phyloP scores from a whole-genome alignment of 2,888 invertebrate species.

The Sisyra terminalis region DNA sequence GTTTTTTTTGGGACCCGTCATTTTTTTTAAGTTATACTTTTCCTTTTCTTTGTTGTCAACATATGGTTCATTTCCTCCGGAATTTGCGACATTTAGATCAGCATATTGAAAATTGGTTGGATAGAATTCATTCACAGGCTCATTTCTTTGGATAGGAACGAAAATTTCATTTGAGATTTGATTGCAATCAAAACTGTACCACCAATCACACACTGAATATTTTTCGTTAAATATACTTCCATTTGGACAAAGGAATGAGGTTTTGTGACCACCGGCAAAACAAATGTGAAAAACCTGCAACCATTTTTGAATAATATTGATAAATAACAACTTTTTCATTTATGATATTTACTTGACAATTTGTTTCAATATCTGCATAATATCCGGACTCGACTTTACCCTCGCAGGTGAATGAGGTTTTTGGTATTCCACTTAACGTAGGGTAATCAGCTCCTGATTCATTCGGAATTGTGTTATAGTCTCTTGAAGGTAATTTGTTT shows the following conservation, averaged over 20 bases:
- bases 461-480: constrained; percentile 20
- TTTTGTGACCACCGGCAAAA: constrained; percentile 27
- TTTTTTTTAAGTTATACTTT: too few relatives aligned
- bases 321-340: too few relatives aligned
- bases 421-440: constrained; percentile 27
- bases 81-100: constrained; percentile 15
- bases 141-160: neutral
- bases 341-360: constrained; percentile 14
- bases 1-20: too few relatives aligned
- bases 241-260: constrained; percentile 34
- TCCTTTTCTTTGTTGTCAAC: neutral
- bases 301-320: neutral
- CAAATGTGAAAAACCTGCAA: constrained; percentile 33
- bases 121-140: neutral
- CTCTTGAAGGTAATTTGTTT: too few relatives aligned
- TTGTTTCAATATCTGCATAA: constrained; percentile 16
- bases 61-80: constrained; percentile 12
- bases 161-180: constrained; percentile 13
- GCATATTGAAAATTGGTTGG: neutral
- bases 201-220: constrained; percentile 37
- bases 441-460: constrained; percentile 35
- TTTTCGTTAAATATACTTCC: constrained; percentile 37
- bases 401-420: constrained; percentile 30
- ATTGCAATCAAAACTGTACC: constrained; percentile 33
- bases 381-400: constrained; percentile 18